These are phyloP conservation scores for Malurus leucopterus DNA, from an alignment of 2,797 vertebrate genomes.

Conservation along the genomic window DNA sequence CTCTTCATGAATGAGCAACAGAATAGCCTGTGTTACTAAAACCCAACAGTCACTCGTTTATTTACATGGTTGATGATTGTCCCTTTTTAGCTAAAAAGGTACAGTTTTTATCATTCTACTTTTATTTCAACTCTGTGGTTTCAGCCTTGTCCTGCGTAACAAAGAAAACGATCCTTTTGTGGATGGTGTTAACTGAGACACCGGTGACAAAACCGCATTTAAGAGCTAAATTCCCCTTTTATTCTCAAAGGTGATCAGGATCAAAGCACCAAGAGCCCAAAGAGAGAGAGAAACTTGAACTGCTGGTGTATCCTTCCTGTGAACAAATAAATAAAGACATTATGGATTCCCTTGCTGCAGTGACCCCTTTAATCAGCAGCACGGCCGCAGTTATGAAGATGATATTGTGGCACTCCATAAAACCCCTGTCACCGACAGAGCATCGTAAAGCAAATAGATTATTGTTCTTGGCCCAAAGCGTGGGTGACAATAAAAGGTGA, in stretches of 20 bases:
- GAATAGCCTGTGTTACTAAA: neutral
- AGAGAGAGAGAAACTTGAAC: slow-evolving; percentile 7
- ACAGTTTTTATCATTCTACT: neutral
- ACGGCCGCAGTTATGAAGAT: neutral
- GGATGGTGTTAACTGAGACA: neutral
- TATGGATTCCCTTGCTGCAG: neutral
- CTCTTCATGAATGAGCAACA: neutral
- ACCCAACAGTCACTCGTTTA: neutral
- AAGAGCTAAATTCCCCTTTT: slow-evolving; percentile 36
- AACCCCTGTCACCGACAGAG: neutral
- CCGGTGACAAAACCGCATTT: neutral
- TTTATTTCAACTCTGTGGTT: neutral
- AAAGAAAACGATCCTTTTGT: neutral
- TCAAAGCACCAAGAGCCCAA: neutral
- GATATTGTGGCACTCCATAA: neutral
- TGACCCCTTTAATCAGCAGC: neutral
- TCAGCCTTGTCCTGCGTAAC: neutral
- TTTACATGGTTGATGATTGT: neutral
- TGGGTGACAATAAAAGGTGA: neutral
- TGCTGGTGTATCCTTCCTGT: neutral
- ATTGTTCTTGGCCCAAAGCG: neutral
- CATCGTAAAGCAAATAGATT: neutral
- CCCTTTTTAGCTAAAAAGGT: neutral
- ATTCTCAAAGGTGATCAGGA: slow-evolving; percentile 24
- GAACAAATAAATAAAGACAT: slow-evolving; percentile 1